These are phyloP conservation scores for Ochotona princeps DNA, from an alignment of 2,113 vertebrate species.

Conservation along the genomic window DNA sequence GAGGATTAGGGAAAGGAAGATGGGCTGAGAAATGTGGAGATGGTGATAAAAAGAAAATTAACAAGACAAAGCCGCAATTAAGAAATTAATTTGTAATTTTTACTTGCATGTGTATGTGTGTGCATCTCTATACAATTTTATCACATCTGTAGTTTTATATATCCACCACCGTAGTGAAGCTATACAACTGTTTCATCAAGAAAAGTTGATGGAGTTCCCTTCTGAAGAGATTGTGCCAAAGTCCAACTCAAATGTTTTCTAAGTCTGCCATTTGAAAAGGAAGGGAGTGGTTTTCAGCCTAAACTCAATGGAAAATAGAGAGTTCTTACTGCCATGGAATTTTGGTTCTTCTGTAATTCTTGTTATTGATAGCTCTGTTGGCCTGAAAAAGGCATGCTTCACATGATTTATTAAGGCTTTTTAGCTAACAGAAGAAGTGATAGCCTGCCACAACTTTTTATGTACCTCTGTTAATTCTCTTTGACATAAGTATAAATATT, in stretches of 20 bases:
- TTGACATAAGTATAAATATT: not conserved
- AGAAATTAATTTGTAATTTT: too few relatives aligned
- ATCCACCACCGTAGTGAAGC: not conserved
- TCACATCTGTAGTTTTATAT: not conserved
- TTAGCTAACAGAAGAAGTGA: not conserved
- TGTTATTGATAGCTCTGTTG: too few relatives aligned
- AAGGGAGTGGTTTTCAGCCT: not conserved
- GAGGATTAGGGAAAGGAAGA: not conserved
- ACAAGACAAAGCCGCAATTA: not conserved
- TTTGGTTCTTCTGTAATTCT: not conserved
- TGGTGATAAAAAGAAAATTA: not conserved
- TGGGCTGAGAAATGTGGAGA: not conserved
- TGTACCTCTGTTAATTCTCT: not conserved
- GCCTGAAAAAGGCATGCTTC: not conserved
- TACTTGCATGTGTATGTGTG: not conserved
- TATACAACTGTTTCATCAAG: not conserved
- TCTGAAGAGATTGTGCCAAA: not conserved
- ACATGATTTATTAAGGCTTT: not conserved
- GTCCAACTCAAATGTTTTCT: not conserved
- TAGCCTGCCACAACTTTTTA: not conserved
- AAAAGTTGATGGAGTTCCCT: not conserved
- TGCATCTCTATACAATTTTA: not conserved
- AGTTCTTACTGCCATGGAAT: not conserved
- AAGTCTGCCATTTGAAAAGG: not conserved
- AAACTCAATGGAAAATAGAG: not conserved